phyloP scores from a whole-genome alignment of 2,888 invertebrate genomes.

The Helicoverpa assulta region DNA sequence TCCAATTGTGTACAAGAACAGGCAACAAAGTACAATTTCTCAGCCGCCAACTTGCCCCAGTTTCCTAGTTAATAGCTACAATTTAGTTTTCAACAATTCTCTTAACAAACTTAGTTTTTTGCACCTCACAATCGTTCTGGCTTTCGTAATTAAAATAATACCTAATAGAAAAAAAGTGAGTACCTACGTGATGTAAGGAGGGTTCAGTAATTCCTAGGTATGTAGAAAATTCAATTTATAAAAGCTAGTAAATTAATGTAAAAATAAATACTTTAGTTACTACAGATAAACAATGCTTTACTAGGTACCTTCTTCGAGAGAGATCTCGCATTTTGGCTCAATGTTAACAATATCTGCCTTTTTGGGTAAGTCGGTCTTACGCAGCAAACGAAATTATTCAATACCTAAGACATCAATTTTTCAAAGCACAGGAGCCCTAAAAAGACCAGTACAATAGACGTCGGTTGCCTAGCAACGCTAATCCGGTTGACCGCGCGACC shows the following conservation, averaged over 20 bases:
- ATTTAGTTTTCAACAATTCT: conserved; percentile 42
- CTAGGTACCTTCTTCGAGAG: too few relatives aligned
- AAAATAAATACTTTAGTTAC: too few relatives aligned
- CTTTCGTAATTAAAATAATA: conserved; percentile 54
- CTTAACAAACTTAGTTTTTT: conserved; percentile 10
- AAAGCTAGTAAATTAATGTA: too few relatives aligned
- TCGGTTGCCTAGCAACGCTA: conserved; percentile 62
- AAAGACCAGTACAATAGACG: conserved; percentile 29
- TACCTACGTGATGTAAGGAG: too few relatives aligned
- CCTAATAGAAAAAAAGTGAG: conserved; percentile 8
- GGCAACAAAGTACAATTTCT: conserved; percentile 35
- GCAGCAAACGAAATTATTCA: too few relatives aligned
- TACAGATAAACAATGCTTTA: too few relatives aligned
- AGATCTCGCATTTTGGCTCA: too few relatives aligned
- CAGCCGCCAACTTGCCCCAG: conserved; percentile 21
- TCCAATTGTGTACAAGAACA: conserved; percentile 9
- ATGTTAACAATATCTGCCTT: too few relatives aligned
- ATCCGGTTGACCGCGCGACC: conserved; percentile 66
- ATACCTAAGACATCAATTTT: too few relatives aligned
- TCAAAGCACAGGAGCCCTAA: too few relatives aligned
- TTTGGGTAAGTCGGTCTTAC: too few relatives aligned
- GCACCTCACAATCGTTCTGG: conserved; percentile 7
- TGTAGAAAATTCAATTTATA: conserved; percentile 1
- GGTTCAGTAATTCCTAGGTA: background rate
- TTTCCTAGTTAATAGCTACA: conserved; percentile 46